Evolutionary conservation across 2,888 invertebrate genomes (phyloP), one percentile per base, ranked within the genome.

Genomic region (Mellilla xanthometata): DNA sequence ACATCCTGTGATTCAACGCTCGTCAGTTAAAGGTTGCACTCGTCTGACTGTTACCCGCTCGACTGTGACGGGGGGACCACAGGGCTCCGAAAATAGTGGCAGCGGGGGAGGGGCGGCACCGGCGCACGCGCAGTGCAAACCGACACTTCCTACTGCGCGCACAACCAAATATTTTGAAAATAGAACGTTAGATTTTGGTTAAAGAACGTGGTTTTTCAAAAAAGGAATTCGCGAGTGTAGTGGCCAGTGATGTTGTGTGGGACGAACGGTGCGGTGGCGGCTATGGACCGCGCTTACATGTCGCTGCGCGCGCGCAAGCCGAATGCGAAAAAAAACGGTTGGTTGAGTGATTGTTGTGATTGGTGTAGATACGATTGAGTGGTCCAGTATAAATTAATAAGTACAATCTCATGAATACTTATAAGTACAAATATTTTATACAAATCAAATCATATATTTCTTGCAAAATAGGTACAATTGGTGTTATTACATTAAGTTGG

Each of bases 211-310:
- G 19, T 12, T 22, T 29, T 30, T 38, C 9, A 13, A 31, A 31
- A 39, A 31, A 22, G 10, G 5, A 9, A 13, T 27, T 11, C 6
- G 13, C 23, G 31, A 30, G 47, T 48, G 41, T 36, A 39, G 53
- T 58, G 54, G 32, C 40, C 32, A 42, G 68, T 66, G 63, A 86
- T 87, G 87, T 68, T 88, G 76, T 84, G 90, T 52, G 85, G 85
- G n/a, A 75, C 84, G 27, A 78, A 75, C 56, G 83, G 86, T 9
- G 84, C 87, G 1, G 83, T 85, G 11, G 84, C 84, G 24, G 84
- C 86, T 12, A 90, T 90, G 90, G 90, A 90, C 41, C 81, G 90
- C 43, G 90, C 90, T 40, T 90, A 90, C 52, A 90, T 90, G 90
- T 90, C 90, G 34, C 63, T 90, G 72, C 84, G 90, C 44, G 90